phyloP scores from a whole-genome alignment of 1,140 invertebrate species.

The Ephestia elutella region DNA sequence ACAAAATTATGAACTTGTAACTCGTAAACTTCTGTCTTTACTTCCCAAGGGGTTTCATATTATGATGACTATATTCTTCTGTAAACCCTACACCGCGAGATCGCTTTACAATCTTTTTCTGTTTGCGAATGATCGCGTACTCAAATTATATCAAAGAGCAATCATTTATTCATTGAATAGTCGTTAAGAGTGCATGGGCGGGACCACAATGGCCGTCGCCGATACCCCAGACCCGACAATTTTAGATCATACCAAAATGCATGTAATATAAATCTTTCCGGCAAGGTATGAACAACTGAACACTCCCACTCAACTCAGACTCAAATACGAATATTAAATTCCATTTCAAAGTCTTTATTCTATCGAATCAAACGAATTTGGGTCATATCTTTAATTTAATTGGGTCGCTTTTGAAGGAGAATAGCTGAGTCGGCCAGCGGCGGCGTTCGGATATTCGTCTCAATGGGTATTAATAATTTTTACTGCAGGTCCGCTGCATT shows the following conservation, averaged over 20 bases:
- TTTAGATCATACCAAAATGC: conserved; percentile 71
- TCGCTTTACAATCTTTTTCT: conserved; percentile 66
- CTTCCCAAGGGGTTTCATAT: conserved; percentile 37
- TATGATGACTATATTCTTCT: conserved; percentile 31
- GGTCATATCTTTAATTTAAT: conserved; percentile 38
- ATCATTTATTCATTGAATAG: conserved; percentile 73
- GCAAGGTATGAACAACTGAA: conserved; percentile 62
- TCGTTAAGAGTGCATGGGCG: conserved; percentile 61
- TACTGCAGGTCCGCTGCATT: conserved; percentile 66
- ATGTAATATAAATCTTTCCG: conserved; percentile 74
- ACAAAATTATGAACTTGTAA: background rate
- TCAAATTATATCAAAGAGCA: conserved; percentile 68
- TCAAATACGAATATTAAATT: conserved; percentile 72
- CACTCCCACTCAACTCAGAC: conserved; percentile 62
- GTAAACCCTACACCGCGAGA: conserved; percentile 37
- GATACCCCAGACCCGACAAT: conserved; percentile 49
- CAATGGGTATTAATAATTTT: conserved; percentile 70
- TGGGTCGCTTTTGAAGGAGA: background rate
- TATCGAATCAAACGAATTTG: conserved; percentile 47
- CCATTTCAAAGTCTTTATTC: conserved; percentile 68
- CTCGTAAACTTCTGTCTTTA: background rate
- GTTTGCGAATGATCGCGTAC: conserved; percentile 48
- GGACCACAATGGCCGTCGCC: conserved; percentile 48
- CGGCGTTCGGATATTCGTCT: conserved; percentile 40
- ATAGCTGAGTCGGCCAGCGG: conserved; percentile 22